phyloP scores from a whole-genome alignment of 2,797 vertebrate species.

The Paratrypauchen microcephalus region DNA sequence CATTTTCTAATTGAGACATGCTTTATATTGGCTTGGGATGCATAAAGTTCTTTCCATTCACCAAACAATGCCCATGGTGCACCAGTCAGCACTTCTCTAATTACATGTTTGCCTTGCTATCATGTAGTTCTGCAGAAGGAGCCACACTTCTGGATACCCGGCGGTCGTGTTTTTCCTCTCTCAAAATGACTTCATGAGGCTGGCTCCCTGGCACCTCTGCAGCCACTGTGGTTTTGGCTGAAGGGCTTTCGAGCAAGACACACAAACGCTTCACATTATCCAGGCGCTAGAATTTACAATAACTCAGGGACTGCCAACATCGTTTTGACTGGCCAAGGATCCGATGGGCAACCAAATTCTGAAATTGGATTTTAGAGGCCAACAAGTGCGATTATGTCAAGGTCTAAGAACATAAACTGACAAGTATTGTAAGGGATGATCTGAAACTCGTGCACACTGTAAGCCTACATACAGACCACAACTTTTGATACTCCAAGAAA shows the following conservation, averaged over 20 bases:
- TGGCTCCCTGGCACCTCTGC: constrained; percentile 59
- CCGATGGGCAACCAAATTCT: constrained; percentile 35
- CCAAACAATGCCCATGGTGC: constrained; percentile 56
- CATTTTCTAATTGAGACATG: constrained; percentile 32
- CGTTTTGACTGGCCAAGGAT: constrained; percentile 44
- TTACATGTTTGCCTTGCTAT: constrained; percentile 71
- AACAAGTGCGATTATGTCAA: constrained; percentile 28
- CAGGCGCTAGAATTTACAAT: constrained; percentile 28
- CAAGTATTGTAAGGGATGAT: constrained; percentile 11
- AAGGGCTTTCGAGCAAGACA: constrained; percentile 28
- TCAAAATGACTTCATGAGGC: constrained; percentile 57
- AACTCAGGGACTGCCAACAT: constrained; percentile 46
- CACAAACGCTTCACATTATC: constrained; percentile 71
- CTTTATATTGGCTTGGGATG: constrained; percentile 25
- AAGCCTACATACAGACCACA: constrained; percentile 6
- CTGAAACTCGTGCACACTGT: constrained; percentile 3
- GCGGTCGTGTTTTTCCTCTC: constrained; percentile 52
- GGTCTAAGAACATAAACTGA: constrained; percentile 37
- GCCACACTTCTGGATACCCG: constrained; percentile 44
- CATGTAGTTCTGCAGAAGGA: constrained; percentile 54
- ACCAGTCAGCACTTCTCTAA: constrained; percentile 71
- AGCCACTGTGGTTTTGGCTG: constrained; percentile 56
- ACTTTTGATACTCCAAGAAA: not conserved
- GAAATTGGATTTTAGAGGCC: constrained; percentile 46
- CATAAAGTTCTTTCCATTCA: constrained; percentile 28